A percentile compares a stretch with the other conserved stretches of the same genome.
phyloP scores from a whole-genome alignment of 2,888 invertebrate genomes.

The Emmelina monodactyla region DNA sequence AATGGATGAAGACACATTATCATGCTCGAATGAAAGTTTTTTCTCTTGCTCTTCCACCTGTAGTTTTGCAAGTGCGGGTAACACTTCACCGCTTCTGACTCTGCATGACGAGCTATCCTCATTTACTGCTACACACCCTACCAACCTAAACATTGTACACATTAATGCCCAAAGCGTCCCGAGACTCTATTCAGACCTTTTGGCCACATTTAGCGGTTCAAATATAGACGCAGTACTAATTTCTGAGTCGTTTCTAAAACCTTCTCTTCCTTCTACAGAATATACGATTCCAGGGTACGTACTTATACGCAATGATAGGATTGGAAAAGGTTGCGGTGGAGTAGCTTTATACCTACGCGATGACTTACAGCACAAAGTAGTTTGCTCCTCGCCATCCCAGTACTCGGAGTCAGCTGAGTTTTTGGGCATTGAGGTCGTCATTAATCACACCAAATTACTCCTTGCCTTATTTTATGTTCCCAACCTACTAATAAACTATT shows the following conservation, averaged over 20 bases:
- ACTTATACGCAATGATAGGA: slow-evolving; percentile 4
- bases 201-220: too few species aligned
- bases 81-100: too few species aligned
- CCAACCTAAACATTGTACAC: too few species aligned
- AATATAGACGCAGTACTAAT: slow-evolving; percentile 1
- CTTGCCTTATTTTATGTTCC: slow-evolving; percentile 3
- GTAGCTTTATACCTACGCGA: slow-evolving; percentile 4
- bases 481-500: background rate
- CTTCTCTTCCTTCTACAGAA: slow-evolving; percentile 3
- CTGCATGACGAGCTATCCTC: too few species aligned
- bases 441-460: background rate
- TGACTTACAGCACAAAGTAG: background rate
- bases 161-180: too few species aligned
- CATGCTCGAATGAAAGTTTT: too few species aligned
- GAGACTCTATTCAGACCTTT: too few species aligned
- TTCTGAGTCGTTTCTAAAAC: slow-evolving; percentile 4
- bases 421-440: background rate
- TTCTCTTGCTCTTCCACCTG: too few species aligned
- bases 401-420: slow-evolving; percentile 4
- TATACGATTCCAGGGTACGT: slow-evolving; percentile 1
- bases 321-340: slow-evolving; percentile 4
- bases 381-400: background rate
- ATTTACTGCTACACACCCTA: too few species aligned
- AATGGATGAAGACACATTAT: too few species aligned
- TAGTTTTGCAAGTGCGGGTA: too few species aligned